These are phyloP conservation scores for Drosophila cognata DNA, from an alignment of 2,888 invertebrate species.

Conservation along the genomic window DNA sequence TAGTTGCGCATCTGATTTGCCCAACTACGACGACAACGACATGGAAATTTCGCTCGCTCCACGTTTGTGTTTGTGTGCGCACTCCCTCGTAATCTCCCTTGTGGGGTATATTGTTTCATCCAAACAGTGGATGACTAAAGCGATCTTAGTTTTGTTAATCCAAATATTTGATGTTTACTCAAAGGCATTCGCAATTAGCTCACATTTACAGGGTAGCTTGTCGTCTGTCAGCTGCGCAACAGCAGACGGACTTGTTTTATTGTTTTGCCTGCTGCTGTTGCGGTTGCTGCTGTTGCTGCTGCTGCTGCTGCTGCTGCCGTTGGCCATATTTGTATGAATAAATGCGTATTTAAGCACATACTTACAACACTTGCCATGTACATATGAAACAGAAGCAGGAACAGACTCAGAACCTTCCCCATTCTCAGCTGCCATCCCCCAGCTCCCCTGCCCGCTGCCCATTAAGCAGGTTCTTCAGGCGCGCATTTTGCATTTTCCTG, in stretches of 20 bases:
- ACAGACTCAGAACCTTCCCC: conserved; percentile 35
- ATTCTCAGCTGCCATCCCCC: conserved; percentile 2
- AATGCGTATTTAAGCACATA: conserved; percentile 83
- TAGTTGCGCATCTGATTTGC: conserved; percentile 81
- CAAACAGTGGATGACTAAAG: not conserved
- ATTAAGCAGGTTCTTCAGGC: conserved; percentile 32
- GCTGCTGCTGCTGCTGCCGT: conserved; percentile 59
- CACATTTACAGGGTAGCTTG: conserved; percentile 19
- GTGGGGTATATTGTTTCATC: conserved; percentile 8
- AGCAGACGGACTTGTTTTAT: conserved; percentile 63
- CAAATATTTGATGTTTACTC: not conserved
- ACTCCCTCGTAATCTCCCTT: not conserved
- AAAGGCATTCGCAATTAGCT: too few relatives aligned
- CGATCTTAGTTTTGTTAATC: not conserved
- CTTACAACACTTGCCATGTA: conserved; percentile 80
- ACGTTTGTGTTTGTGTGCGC: conserved; percentile 35
- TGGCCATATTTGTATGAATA: conserved; percentile 81
- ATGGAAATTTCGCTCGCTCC: conserved; percentile 71
- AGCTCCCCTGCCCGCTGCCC: conserved; percentile 1
- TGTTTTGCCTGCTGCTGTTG: conserved; percentile 67
- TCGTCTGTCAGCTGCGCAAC: not conserved
- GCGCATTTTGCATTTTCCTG: conserved; percentile 63
- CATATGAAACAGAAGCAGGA: conserved; percentile 51
- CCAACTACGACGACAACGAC: conserved; percentile 72
- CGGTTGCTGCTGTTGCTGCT: conserved; percentile 29